Conservation (phyloP, 2,888 invertebrate species). For the Camptogramma bilineatum region DNA sequence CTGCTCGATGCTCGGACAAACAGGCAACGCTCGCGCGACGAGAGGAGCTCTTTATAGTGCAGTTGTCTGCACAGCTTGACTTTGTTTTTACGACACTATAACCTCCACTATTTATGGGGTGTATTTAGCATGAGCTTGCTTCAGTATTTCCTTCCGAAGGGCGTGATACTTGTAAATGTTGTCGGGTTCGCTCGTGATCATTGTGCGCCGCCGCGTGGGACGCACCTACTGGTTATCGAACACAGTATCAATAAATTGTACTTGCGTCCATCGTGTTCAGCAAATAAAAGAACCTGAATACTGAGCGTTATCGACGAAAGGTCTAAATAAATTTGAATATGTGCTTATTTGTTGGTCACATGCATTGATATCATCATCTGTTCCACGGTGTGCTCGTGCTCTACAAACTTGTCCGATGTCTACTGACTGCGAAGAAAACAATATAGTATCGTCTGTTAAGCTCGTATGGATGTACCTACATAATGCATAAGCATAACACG, state of each 20-base stretch:
- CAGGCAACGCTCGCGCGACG: slow-evolving; percentile 54
- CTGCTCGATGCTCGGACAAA: slow-evolving; percentile 23
- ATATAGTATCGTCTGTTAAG: slow-evolving; percentile 9
- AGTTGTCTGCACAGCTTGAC: slow-evolving; percentile 78
- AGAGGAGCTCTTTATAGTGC: slow-evolving; percentile 68
- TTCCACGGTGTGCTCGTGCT: slow-evolving; percentile 36
- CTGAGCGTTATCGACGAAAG: slow-evolving; percentile 76
- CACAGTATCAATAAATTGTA: slow-evolving; percentile 83
- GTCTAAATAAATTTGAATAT: slow-evolving; percentile 80
- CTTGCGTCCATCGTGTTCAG: slow-evolving; percentile 75
- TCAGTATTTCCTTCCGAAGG: slow-evolving; percentile 74
- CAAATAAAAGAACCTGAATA: slow-evolving; percentile 76
- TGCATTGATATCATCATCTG: slow-evolving; percentile 76
- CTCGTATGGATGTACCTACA: slow-evolving; percentile 29
- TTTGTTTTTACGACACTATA: slow-evolving; percentile 82
- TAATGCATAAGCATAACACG: slow-evolving; percentile 13
- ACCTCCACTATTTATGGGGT: slow-evolving; percentile 76
- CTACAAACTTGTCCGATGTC: slow-evolving; percentile 38
- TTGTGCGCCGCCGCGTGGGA: slow-evolving; percentile 72
- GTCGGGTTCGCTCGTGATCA: slow-evolving; percentile 60
- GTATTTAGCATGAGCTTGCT: slow-evolving; percentile 74
- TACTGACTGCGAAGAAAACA: slow-evolving; percentile 6
- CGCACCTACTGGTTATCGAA: slow-evolving; percentile 80
- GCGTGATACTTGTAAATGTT: slow-evolving; percentile 66
- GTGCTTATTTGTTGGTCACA: slow-evolving; percentile 72